A percentile compares a stretch with the other conserved stretches of the same genome.
phyloP scores from a whole-genome alignment of 2,888 invertebrate species.

The Colostygia pectinataria region DNA sequence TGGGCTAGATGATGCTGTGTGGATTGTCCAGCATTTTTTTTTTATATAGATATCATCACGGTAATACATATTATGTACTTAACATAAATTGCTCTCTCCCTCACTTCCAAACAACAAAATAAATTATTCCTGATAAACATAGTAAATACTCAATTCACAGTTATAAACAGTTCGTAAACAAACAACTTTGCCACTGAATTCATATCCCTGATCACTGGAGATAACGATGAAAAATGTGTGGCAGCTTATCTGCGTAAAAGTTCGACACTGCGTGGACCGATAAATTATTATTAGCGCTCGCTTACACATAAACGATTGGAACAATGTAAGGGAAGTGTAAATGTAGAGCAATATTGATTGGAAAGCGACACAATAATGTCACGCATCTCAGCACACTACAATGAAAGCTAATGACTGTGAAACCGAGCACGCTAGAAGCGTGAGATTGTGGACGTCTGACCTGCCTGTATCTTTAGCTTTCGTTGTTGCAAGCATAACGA shows the following conservation, averaged over 20 bases:
- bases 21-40: too few relatives aligned
- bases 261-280: neutral
- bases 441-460: too few relatives aligned
- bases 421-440: too few relatives aligned
- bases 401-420: too few relatives aligned
- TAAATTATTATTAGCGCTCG: slow-evolving; percentile 13
- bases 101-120: neutral
- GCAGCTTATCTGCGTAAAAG: slow-evolving; percentile 11
- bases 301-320: slow-evolving; percentile 10
- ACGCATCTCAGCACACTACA: too few relatives aligned
- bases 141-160: too few relatives aligned
- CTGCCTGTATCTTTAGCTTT: too few relatives aligned
- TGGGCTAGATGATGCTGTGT: too few relatives aligned
- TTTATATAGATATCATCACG: too few relatives aligned
- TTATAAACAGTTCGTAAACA: neutral
- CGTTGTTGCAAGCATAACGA: too few relatives aligned
- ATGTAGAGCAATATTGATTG: slow-evolving; percentile 6
- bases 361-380: neutral
- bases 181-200: neutral
- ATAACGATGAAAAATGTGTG: slow-evolving; percentile 10
- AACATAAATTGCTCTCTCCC: neutral
- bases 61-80: too few relatives aligned
- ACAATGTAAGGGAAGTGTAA: slow-evolving; percentile 6
- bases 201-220: neutral
- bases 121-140: neutral